Evolutionary conservation across 2,113 vertebrate genomes (phyloP).

Genomic region (Agelaius tricolor): DNA sequence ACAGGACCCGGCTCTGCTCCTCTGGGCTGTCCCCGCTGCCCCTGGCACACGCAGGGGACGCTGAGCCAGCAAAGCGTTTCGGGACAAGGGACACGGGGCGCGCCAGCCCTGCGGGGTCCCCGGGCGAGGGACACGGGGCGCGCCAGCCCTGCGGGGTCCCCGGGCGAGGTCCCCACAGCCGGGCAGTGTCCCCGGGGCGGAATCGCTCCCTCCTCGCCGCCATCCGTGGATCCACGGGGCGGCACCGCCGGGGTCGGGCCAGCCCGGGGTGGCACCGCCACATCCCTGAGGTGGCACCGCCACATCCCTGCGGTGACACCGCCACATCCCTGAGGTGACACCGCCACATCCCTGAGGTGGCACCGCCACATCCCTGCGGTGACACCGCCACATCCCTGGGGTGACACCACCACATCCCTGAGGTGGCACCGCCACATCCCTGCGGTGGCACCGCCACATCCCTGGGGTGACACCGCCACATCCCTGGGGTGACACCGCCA

Average conservation of each 20-base stretch:
- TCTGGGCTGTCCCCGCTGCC: background rate
- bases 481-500: too few species aligned
- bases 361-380: background rate
- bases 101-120: background rate
- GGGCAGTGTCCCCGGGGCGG: rapidly evolving
- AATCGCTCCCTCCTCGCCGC: background rate
- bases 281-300: too few species aligned
- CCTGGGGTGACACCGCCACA: background rate
- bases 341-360: background rate
- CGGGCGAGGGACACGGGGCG: rapidly evolving
- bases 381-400: too few species aligned
- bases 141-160: background rate
- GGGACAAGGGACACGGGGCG: background rate
- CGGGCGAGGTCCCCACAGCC: rapidly evolving
- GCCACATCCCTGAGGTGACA: background rate
- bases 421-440: background rate
- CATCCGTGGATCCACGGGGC: background rate
- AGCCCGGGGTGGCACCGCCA: background rate
- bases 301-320: too few species aligned
- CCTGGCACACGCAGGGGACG: rapidly evolving
- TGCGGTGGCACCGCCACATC: background rate
- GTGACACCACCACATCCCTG: too few species aligned
- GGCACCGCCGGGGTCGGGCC: background rate
- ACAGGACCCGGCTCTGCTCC: background rate
- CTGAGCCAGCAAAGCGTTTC: background rate